Evolutionary conservation across 2,888 invertebrate genomes (phyloP).

Genomic region (Periphyllus acericola): DNA sequence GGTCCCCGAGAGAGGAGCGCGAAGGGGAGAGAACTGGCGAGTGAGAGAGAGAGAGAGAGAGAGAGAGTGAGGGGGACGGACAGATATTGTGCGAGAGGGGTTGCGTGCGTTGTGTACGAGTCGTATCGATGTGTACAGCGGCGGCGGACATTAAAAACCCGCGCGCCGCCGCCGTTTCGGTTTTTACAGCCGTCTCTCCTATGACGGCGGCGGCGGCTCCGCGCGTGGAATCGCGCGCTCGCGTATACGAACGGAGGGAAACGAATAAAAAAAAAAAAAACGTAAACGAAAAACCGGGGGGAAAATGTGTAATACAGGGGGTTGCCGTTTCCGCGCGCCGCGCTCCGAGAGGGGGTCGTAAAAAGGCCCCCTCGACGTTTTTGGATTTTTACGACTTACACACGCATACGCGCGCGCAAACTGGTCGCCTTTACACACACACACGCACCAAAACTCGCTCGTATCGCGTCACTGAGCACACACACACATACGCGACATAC

Average conservation of each 20-base stretch:
- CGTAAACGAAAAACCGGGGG: constrained; percentile 10
- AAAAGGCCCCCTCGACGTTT: constrained; percentile 61
- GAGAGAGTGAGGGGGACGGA: background rate
- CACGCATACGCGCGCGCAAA: background rate
- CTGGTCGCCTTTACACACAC: background rate
- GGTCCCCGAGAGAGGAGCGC: background rate
- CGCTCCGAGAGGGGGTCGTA: constrained; percentile 57
- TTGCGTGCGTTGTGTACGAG: background rate
- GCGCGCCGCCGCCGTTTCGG: constrained; percentile 22
- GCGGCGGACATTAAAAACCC: constrained; percentile 56
- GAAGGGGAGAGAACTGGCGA: background rate
- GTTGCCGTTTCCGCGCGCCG: constrained; percentile 17
- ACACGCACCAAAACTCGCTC: background rate
- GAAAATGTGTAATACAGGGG: constrained; percentile 29
- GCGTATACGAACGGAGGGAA: constrained; percentile 9
- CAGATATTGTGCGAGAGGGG: background rate
- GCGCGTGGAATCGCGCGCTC: background rate
- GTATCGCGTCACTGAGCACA: constrained; percentile 21
- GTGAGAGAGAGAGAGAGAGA: background rate
- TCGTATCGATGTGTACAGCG: constrained; percentile 1
- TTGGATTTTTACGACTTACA: constrained; percentile 43
- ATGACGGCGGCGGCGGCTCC: constrained; percentile 13
- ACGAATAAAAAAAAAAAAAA: constrained; percentile 5
- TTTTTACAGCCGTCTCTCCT: constrained; percentile 56
- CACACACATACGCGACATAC: background rate